These are phyloP conservation scores for Patella pellucida DNA, from an alignment of 2,888 invertebrate genomes.

Conservation along the genomic window DNA sequence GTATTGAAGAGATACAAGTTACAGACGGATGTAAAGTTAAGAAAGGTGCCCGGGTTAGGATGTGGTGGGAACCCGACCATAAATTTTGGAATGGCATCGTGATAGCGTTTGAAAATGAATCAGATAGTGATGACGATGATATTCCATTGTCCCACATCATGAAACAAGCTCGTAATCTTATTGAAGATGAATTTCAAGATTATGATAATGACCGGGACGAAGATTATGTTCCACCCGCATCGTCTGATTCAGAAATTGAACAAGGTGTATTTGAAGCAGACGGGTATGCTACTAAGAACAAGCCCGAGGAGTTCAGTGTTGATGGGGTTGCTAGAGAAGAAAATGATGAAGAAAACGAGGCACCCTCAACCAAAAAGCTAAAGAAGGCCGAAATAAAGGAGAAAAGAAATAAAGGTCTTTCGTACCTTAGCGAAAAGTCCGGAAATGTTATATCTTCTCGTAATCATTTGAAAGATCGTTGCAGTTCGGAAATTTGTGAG, in stretches of 20 bases:
- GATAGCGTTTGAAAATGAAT: not conserved
- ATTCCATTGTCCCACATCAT: not conserved
- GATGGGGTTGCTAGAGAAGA: too few species aligned
- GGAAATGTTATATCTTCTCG: not conserved
- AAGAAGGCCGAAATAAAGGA: not conserved
- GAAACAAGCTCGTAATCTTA: not conserved
- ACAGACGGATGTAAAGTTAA: not conserved
- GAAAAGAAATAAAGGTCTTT: too few species aligned
- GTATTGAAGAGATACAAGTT: not conserved
- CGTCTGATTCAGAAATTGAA: conserved; percentile 3
- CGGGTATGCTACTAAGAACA: too few species aligned
- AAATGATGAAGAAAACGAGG: too few species aligned
- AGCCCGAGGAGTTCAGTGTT: too few species aligned
- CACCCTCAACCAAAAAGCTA: too few species aligned
- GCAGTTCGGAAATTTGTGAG: not conserved
- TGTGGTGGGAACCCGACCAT: not conserved
- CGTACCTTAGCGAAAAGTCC: too few species aligned
- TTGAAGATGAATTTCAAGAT: not conserved
- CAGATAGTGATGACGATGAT: conserved; percentile 1
- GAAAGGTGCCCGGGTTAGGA: not conserved
- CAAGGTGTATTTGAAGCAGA: too few species aligned
- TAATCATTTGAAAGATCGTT: not conserved
- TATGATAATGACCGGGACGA: conserved; percentile 1
- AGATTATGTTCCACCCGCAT: not conserved
- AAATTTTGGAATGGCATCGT: not conserved